Percentiles rank a stretch among this genome's conserved stretches.
Conservation (phyloP, 2,797 vertebrate species). For the Prionace glauca region DNA sequence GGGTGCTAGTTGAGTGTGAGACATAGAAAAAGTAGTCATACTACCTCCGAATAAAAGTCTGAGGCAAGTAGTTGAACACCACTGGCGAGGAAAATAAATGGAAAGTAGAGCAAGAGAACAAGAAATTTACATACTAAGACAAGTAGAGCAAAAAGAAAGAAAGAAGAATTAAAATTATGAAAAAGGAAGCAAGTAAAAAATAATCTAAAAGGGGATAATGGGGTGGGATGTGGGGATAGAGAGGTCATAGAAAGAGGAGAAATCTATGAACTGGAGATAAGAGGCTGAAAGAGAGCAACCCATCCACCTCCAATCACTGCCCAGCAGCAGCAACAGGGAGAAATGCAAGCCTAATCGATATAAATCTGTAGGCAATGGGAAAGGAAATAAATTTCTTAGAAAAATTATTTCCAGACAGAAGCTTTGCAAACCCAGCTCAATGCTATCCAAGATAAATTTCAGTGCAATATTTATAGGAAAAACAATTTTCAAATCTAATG, state of each 20-base stretch:
- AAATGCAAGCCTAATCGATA: not conserved
- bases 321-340: not conserved
- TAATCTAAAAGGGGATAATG: no score
- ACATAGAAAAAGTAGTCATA: not conserved
- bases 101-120: not conserved
- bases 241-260: not conserved
- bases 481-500: not conserved
- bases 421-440: not conserved
- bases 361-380: not conserved
- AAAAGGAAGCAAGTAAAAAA: not conserved
- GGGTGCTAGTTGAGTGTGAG: not conserved
- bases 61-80: not conserved
- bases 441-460: not conserved
- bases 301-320: not conserved
- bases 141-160: not conserved
- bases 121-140: not conserved
- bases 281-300: not conserved
- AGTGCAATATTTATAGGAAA: not conserved
- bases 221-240: not conserved
- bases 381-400: not conserved
- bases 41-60: not conserved
- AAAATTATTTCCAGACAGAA: not conserved
- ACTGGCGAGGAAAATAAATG: not conserved
- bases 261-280: not conserved
- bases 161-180: not conserved